Conservation (phyloP, 2,113 vertebrate species). For the Lucifuga dentata region DNA sequence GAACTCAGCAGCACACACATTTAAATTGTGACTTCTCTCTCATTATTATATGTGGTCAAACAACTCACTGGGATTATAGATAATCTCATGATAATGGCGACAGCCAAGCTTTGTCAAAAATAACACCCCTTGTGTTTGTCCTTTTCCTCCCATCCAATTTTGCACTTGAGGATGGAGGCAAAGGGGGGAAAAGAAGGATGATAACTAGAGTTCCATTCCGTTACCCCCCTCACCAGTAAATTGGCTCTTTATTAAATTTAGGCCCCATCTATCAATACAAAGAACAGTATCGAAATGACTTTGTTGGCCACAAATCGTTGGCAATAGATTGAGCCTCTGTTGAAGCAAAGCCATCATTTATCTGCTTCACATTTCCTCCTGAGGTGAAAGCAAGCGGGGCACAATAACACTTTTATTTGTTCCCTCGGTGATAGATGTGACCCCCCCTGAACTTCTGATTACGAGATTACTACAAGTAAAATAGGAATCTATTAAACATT, state of each 20-base stretch:
- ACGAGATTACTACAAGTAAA: slow-evolving; percentile 71
- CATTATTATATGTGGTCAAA: slow-evolving; percentile 1
- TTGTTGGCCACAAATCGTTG: slow-evolving; percentile 78
- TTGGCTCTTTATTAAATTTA: slow-evolving; percentile 81
- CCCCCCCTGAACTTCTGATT: slow-evolving; percentile 72
- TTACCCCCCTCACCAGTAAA: slow-evolving; percentile 63
- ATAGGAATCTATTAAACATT: slow-evolving; percentile 78
- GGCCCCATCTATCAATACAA: slow-evolving; percentile 80
- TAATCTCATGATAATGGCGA: slow-evolving; percentile 26
- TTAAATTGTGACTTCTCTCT: background rate
- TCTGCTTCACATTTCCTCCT: slow-evolving; percentile 77
- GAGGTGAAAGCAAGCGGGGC: slow-evolving; percentile 65
- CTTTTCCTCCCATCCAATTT: slow-evolving; percentile 53
- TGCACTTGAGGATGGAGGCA: slow-evolving; percentile 33
- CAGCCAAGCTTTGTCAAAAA: slow-evolving; percentile 45
- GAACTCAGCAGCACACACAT: slow-evolving; percentile 2
- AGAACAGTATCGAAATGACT: slow-evolving; percentile 79
- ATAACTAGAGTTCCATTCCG: slow-evolving; percentile 66
- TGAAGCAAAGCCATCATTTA: slow-evolving; percentile 79
- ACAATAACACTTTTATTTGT: slow-evolving; percentile 79
- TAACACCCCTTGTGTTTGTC: slow-evolving; percentile 38
- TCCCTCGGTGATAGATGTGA: slow-evolving; percentile 77
- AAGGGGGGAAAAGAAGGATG: slow-evolving; percentile 41
- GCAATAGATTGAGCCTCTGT: slow-evolving; percentile 74
- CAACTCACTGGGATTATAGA: slow-evolving; percentile 6